Evolutionary conservation across 2,797 vertebrate species (phyloP).

Genomic region (Falco peregrinus): DNA sequence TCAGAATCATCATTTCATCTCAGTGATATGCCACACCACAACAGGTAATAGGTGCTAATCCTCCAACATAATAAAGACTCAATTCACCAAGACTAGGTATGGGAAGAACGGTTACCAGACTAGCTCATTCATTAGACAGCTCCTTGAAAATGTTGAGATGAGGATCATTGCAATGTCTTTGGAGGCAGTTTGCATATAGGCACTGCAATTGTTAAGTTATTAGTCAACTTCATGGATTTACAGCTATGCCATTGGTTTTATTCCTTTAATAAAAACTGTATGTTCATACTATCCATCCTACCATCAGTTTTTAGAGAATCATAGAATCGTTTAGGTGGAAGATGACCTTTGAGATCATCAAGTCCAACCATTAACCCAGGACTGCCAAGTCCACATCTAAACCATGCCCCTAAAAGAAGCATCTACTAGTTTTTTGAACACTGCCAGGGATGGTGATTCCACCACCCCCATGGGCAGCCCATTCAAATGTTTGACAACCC

Average conservation of each 20-base stretch:
- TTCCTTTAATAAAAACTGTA: not conserved
- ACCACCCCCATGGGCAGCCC: too few relatives aligned
- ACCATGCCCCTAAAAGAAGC: too few relatives aligned
- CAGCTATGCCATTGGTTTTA: not conserved
- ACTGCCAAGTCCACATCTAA: too few relatives aligned
- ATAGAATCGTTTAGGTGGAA: too few relatives aligned
- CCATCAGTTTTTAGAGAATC: not conserved
- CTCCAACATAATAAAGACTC: not conserved
- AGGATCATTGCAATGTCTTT: not conserved
- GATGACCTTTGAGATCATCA: too few relatives aligned
- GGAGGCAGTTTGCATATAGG: too few relatives aligned
- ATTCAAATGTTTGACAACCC: too few relatives aligned
- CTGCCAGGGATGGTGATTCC: too few relatives aligned
- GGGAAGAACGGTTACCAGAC: not conserved
- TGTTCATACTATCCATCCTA: not conserved
- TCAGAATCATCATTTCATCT: not conserved
- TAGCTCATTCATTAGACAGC: not conserved
- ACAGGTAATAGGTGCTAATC: not conserved
- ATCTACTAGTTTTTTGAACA: too few relatives aligned
- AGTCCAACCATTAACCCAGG: too few relatives aligned
- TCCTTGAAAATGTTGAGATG: not conserved
- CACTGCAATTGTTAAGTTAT: not conserved
- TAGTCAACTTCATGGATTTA: not conserved
- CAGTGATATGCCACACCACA: not conserved
- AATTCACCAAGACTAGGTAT: not conserved